Evolutionary conservation across 2,888 invertebrate species (phyloP).

Genomic region (Drepanosiphum platanoidis): DNA sequence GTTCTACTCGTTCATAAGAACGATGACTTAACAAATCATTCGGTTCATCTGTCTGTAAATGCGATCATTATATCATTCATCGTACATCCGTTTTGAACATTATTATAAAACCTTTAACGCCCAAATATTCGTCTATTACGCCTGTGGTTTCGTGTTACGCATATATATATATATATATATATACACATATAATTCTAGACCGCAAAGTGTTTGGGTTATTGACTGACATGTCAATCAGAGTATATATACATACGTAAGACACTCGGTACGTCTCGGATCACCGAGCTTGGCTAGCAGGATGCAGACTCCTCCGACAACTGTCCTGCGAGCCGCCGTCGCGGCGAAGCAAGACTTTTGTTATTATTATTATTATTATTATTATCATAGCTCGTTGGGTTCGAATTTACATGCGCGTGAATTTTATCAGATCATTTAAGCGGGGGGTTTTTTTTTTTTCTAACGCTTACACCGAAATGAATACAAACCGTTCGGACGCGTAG

Average conservation of each 20-base stretch:
- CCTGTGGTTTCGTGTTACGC: not conserved
- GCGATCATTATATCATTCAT: not conserved
- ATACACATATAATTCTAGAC: not conserved
- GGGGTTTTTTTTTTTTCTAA: too few relatives aligned
- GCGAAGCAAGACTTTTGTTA: not conserved
- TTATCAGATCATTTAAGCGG: not conserved
- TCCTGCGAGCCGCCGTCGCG: slow-evolving; percentile 3
- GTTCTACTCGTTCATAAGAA: not conserved
- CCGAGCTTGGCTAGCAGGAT: not conserved
- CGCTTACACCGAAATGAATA: too few relatives aligned
- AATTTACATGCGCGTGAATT: not conserved
- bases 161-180: not conserved
- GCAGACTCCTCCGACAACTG: not conserved
- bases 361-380: too few relatives aligned
- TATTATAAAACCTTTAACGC: slow-evolving; percentile 20
- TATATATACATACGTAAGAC: too few relatives aligned
- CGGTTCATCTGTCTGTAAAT: not conserved
- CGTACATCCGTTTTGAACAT: slow-evolving; percentile 1
- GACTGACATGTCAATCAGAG: slow-evolving; percentile 44
- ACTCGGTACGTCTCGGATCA: slow-evolving; percentile 30
- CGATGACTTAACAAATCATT: not conserved
- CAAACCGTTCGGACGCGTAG: too few relatives aligned
- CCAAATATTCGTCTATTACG: not conserved
- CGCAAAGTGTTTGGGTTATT: slow-evolving; percentile 45
- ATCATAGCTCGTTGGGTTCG: slow-evolving; percentile 19